A percentile compares a stretch with the other conserved stretches of the same genome.
These are phyloP conservation scores for Trinorchestia longiramus DNA, from an alignment of 1,140 invertebrate genomes.

Conservation along the genomic window DNA sequence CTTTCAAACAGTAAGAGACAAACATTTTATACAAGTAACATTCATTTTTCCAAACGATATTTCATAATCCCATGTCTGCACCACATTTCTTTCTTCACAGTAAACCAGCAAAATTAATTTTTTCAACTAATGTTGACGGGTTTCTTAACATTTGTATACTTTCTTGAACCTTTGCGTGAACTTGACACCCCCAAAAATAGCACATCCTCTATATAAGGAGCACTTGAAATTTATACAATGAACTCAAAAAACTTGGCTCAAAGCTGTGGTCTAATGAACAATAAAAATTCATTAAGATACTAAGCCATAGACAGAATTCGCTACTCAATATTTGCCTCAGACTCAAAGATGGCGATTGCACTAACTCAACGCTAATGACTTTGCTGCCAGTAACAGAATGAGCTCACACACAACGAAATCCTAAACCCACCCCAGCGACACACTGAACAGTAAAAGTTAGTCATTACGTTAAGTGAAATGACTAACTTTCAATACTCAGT, in stretches of 20 bases:
- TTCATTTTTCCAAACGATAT: not conserved
- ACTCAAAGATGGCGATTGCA: not conserved
- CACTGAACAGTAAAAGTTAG: too few species aligned
- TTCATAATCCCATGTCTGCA: not conserved
- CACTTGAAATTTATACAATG: not conserved
- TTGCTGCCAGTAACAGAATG: not conserved
- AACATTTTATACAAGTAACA: not conserved
- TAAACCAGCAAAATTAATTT: not conserved
- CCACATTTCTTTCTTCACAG: not conserved
- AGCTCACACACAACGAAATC: too few species aligned
- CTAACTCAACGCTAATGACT: not conserved
- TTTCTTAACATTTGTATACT: not conserved
- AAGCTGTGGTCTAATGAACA: not conserved
- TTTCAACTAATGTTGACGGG: not conserved
- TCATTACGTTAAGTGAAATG: too few species aligned
- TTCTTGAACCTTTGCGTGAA: not conserved
- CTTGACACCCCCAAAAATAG: not conserved
- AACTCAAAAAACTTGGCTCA: not conserved
- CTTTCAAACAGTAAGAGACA: not conserved
- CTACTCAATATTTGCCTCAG: not conserved
- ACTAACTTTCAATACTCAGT: not conserved
- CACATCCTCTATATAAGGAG: not conserved
- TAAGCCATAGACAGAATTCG: not conserved
- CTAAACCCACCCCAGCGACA: too few species aligned
- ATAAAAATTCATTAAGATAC: not conserved